Evolutionary conservation across 2,888 invertebrate genomes (phyloP).

Genomic region (Meteorus colon): DNA sequence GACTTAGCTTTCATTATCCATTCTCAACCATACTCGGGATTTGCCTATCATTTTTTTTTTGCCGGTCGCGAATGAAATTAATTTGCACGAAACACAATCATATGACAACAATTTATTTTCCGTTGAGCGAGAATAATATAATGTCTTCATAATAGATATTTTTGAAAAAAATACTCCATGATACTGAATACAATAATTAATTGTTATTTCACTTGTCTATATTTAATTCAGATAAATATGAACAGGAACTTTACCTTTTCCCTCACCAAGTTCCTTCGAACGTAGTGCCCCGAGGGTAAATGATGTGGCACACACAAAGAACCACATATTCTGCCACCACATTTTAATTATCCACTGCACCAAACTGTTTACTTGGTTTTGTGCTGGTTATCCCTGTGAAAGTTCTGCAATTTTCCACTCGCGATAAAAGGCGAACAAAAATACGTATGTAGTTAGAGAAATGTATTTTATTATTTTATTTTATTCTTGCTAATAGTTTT

Average conservation of each 20-base stretch:
- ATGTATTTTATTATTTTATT: not conserved
- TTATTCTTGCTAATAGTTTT: not conserved
- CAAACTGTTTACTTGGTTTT: not conserved
- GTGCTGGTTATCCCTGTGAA: not conserved
- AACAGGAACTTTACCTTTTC: conserved; percentile 64
- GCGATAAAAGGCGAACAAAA: too few species aligned
- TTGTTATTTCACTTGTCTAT: not conserved
- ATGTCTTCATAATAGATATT: too few species aligned
- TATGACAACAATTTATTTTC: too few species aligned
- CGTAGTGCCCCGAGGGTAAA: conserved; percentile 66
- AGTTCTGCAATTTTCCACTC: too few species aligned
- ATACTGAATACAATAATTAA: not conserved
- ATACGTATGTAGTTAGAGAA: too few species aligned
- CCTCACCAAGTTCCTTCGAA: conserved; percentile 67
- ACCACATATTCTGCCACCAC: conserved; percentile 67
- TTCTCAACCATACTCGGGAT: too few species aligned
- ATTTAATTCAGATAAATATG: not conserved
- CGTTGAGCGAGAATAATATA: too few species aligned
- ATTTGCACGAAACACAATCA: too few species aligned
- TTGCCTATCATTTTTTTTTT: too few species aligned
- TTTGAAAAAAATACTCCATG: not conserved
- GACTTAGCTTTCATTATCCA: too few species aligned
- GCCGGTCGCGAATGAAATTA: too few species aligned
- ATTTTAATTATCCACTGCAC: conserved; percentile 54
- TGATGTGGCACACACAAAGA: conserved; percentile 64